Conservation (phyloP, 2,797 vertebrate genomes). For the Coccyzus lansbergi region DNA sequence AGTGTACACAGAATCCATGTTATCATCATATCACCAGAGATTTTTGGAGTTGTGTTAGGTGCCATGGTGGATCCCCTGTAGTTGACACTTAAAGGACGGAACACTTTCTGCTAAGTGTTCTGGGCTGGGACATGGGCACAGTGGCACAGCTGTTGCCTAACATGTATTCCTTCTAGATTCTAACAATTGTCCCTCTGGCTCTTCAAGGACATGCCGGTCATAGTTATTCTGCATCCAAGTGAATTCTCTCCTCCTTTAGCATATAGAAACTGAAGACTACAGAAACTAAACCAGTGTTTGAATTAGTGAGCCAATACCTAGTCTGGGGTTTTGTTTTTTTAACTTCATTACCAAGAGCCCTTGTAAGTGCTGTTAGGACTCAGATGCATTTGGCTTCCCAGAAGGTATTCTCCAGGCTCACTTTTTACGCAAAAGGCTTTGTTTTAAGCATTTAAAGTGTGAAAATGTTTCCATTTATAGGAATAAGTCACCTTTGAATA, state of each 20-base stretch:
- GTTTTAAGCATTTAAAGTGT: constrained; percentile 44
- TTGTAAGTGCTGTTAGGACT: background rate
- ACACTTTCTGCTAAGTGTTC: constrained; percentile 54
- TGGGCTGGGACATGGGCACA: background rate
- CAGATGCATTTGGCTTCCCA: background rate
- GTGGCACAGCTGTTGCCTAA: background rate
- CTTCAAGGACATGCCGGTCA: background rate
- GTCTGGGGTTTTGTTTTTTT: background rate
- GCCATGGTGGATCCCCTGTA: background rate
- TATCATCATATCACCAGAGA: background rate
- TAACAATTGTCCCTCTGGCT: background rate
- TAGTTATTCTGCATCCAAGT: background rate
- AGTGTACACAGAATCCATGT: rapidly evolving
- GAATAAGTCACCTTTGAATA: constrained; percentile 46
- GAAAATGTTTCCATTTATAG: constrained; percentile 65
- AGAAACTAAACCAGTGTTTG: background rate
- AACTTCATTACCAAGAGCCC: background rate
- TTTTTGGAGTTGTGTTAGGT: background rate
- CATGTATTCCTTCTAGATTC: background rate
- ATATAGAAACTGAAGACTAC: background rate
- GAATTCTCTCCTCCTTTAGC: background rate
- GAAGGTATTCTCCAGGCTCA: background rate
- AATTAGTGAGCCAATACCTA: background rate
- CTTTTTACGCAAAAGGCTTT: constrained; percentile 28
- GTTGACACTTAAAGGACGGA: background rate